Evolutionary conservation across 1,140 invertebrate species (phyloP).

Genomic region (Glossosoma conforme): DNA sequence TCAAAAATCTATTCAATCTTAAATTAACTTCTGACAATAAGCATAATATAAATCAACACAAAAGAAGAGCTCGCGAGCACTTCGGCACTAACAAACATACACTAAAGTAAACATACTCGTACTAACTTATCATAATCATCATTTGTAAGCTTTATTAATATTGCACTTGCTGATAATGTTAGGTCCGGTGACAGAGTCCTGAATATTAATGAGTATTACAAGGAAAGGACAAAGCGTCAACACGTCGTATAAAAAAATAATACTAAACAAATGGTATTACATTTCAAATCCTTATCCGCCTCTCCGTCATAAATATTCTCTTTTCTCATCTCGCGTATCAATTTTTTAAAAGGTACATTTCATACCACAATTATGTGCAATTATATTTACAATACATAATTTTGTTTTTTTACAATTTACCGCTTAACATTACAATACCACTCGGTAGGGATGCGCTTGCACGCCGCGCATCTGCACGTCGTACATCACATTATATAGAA

Average conservation of each 20-base stretch:
- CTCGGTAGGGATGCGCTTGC: slow-evolving; percentile 6
- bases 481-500: slow-evolving; percentile 15
- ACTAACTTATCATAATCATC: slow-evolving; percentile 23
- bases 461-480: not conserved
- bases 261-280: slow-evolving; percentile 27
- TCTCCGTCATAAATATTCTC: slow-evolving; percentile 20
- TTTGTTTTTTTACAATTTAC: slow-evolving; percentile 28
- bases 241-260: slow-evolving; percentile 29
- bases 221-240: slow-evolving; percentile 21
- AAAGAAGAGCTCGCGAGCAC: slow-evolving; percentile 18
- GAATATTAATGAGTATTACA: slow-evolving; percentile 32
- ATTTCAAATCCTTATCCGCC: slow-evolving; percentile 24
- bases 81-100: slow-evolving; percentile 27
- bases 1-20: slow-evolving; percentile 27
- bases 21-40: slow-evolving; percentile 28
- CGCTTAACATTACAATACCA: slow-evolving; percentile 24
- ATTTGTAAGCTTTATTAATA: slow-evolving; percentile 30
- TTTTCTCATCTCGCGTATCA: slow-evolving; percentile 21
- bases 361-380: slow-evolving; percentile 31
- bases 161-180: slow-evolving; percentile 30
- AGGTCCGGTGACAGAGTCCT: slow-evolving; percentile 27
- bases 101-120: slow-evolving; percentile 24
- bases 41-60: slow-evolving; percentile 30
- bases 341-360: slow-evolving; percentile 29
- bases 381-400: slow-evolving; percentile 26